A percentile compares a stretch with the other conserved stretches of the same genome.
phyloP scores from a whole-genome alignment of 2,797 vertebrate species.

The Centroberyx gerrardi region DNA sequence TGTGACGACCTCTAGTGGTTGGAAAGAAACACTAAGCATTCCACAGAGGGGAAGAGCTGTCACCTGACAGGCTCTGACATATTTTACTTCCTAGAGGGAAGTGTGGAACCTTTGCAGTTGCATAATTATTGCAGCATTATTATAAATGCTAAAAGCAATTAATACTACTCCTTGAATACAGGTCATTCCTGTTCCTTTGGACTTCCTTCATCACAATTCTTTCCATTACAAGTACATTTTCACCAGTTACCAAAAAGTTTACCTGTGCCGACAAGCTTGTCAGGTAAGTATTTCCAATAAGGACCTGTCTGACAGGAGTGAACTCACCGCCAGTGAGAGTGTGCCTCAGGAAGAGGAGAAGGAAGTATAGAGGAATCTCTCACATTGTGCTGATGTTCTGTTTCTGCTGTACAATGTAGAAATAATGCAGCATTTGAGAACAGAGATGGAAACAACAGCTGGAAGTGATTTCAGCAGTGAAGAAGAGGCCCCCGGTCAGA shows the following conservation, averaged over 20 bases:
- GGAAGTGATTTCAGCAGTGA: too few species aligned
- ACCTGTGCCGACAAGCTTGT: conserved; percentile 36
- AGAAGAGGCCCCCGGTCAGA: neutral
- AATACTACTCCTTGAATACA: neutral
- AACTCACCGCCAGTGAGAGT: neutral
- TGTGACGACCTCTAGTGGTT: conserved; percentile 44
- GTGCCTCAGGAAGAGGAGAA: neutral
- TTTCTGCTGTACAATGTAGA: neutral
- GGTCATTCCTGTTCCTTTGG: conserved; percentile 20
- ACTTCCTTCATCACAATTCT: conserved; percentile 27
- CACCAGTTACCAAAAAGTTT: neutral
- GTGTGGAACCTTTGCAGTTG: conserved; percentile 22
- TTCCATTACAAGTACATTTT: conserved; percentile 1
- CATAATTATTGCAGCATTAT: neutral
- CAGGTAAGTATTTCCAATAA: conserved; percentile 57
- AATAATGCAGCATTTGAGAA: neutral
- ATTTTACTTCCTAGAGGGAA: neutral
- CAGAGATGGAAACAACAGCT: neutral
- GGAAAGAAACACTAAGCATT: neutral
- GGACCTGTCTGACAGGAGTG: conserved; percentile 39
- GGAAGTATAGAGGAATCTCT: neutral
- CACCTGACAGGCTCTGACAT: neutral
- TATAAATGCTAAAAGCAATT: neutral
- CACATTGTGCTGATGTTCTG: neutral
- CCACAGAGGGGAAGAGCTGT: neutral